Evolutionary conservation across 2,113 vertebrate genomes (phyloP).

Genomic region (Dromiciops gliroides): DNA sequence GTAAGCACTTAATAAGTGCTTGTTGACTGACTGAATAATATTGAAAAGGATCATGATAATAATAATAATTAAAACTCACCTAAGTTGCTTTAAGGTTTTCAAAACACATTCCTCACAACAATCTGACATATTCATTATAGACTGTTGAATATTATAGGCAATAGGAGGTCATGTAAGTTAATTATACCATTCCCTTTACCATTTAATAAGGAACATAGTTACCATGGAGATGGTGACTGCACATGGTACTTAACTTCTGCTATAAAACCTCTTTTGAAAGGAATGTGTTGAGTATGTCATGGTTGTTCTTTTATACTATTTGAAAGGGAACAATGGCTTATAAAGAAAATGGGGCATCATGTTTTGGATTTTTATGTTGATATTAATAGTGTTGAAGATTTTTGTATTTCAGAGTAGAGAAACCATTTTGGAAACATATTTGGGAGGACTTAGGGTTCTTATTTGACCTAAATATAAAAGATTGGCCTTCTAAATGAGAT

Average conservation of each 20-base stretch:
- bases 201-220: constrained; percentile 85
- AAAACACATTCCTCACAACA: neutral
- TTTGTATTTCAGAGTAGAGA: constrained; percentile 27
- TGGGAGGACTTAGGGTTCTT: constrained; percentile 5
- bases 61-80: neutral
- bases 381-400: neutral
- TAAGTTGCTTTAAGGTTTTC: neutral
- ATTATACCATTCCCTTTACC: constrained; percentile 78
- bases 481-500: neutral
- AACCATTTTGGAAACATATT: constrained; percentile 20
- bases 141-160: constrained; percentile 72
- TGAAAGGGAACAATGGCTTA: constrained; percentile 13
- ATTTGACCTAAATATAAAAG: neutral
- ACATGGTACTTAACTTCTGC: constrained; percentile 79
- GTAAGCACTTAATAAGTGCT: neutral
- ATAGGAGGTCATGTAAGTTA: constrained; percentile 78
- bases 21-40: neutral
- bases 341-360: constrained; percentile 10
- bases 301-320: constrained; percentile 57
- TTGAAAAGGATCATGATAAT: neutral
- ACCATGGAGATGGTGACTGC: constrained; percentile 80
- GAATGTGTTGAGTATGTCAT: constrained; percentile 65
- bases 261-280: constrained; percentile 74
- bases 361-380: constrained; percentile 1
- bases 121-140: constrained; percentile 39